phyloP scores from a whole-genome alignment of 2,797 vertebrate genomes.

The Echeneis naucrates region DNA sequence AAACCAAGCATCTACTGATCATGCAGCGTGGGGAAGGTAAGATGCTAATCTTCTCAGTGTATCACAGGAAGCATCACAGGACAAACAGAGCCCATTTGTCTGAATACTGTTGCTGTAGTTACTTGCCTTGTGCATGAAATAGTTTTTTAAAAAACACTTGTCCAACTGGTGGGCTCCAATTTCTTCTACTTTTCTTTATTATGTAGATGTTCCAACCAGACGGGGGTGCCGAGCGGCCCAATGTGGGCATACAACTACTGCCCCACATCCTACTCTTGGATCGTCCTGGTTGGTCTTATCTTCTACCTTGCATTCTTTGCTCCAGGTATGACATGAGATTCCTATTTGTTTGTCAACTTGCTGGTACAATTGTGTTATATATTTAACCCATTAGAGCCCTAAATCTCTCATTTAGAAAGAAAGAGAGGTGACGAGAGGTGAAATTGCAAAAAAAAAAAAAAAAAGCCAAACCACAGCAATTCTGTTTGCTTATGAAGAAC shows the following conservation, averaged over 20 bases:
- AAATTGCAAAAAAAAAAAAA: too few relatives aligned
- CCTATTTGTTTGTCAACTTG: too few relatives aligned
- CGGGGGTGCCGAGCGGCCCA: constrained; percentile 71
- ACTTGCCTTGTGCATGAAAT: neutral
- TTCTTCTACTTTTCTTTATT: constrained; percentile 22
- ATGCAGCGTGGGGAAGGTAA: constrained; percentile 93
- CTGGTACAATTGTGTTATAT: too few relatives aligned
- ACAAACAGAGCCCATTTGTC: neutral
- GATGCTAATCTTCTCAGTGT: constrained; percentile 15
- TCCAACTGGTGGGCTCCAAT: neutral
- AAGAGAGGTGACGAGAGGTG: too few relatives aligned
- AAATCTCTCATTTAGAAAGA: too few relatives aligned
- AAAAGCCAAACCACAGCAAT: too few relatives aligned
- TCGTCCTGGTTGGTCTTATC: constrained; percentile 92
- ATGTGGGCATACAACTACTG: constrained; percentile 99
- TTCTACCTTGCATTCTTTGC: constrained; percentile 95
- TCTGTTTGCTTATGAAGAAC: too few relatives aligned
- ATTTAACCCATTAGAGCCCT: too few relatives aligned
- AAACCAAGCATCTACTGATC: constrained; percentile 81
- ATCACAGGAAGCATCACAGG: neutral
- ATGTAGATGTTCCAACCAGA: constrained; percentile 91
- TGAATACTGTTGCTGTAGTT: neutral
- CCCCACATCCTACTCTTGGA: constrained; percentile 94
- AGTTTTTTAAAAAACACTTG: too few relatives aligned
- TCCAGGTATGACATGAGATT: constrained; percentile 87